Evolutionary conservation across 2,113 vertebrate genomes (phyloP), one percentile per base, ranked within the genome.

Genomic region (Tragelaphus imberbis): DNA sequence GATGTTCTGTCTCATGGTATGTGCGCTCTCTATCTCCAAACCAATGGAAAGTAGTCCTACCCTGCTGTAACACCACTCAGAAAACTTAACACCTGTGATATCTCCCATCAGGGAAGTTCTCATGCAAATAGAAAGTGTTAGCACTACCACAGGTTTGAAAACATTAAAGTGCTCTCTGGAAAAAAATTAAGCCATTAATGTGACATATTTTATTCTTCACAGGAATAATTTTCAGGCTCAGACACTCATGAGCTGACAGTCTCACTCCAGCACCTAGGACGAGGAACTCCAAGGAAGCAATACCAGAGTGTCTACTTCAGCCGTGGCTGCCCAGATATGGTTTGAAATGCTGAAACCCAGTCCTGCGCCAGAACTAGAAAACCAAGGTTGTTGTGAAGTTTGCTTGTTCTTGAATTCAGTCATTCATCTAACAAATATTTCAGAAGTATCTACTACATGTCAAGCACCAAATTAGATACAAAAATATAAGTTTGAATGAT

Each of bases 401-500:
- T 19, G 6, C 23, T 55, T 33, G 7, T 21, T 49, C 28, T 82
- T 79, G 4, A 97, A 85, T 30, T 95, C 81, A 93, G 84, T 56
- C 71, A 96, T 30, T 94, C 65, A 94, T 40, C 65, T 91, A 80
- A 65, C 56, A 94, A 88, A 90, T 28, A 96, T 79, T 94, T 95
- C 88, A 80, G 30, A 16, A 92, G 77, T 51, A 71, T 15, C 59
- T 19, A 79, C 4, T 47, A 28, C 13, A 53, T 49, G 40, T 28
- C 77, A 92, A 63, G 21, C 53, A 80, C 33, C 44, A 86, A 75
- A 36, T 44, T 84, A 88, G 56, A 33, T 33, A 86, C 33, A 51
- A 81, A 96, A 95, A 80, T 56, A 68, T 23, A 36, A 94, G 75
- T 36, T n/a, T 86, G 75, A 88, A 21, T 82, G 77, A 84, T 36